Conservation (phyloP, 64 coral and sea anemone genomes). For the Orbicella faveolata region DNA sequence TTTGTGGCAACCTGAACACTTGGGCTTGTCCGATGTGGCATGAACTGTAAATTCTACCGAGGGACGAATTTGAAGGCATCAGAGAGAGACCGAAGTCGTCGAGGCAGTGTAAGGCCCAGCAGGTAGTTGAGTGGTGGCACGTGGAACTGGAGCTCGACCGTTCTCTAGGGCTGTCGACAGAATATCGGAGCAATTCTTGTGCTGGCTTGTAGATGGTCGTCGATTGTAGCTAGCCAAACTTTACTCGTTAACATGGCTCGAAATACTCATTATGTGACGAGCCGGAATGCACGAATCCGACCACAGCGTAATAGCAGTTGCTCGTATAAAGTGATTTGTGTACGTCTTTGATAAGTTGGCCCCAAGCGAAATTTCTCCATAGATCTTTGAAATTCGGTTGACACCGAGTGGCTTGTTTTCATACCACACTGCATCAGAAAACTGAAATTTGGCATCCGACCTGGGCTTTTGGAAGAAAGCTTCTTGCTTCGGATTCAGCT, state of each 20-base stretch:
- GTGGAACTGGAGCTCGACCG: not conserved
- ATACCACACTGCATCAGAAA: not conserved
- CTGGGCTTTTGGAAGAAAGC: slow-evolving; percentile 24
- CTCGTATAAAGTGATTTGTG: slow-evolving; percentile 1
- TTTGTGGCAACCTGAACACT: no score
- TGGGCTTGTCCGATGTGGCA: no score
- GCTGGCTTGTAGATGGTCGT: not conserved
- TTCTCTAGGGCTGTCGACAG: not conserved
- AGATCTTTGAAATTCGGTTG: not conserved
- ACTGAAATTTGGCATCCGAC: not conserved
- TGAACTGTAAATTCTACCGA: no score
- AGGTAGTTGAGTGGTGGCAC: no score
- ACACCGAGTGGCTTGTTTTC: slow-evolving; percentile 1
- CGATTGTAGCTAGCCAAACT: slow-evolving; percentile 1
- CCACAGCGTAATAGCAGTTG: slow-evolving; percentile 1
- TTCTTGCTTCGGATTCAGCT: slow-evolving; percentile 12
- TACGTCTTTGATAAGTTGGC: not conserved
- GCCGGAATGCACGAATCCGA: not conserved
- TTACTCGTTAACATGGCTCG: not conserved
- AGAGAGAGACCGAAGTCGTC: no score
- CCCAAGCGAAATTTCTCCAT: not conserved
- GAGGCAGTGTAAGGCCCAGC: no score
- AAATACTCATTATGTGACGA: not conserved
- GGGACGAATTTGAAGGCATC: no score
- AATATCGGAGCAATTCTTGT: slow-evolving; percentile 10